phyloP scores from a whole-genome alignment of 2,113 vertebrate genomes.

The Gymnorhina tibicen region DNA sequence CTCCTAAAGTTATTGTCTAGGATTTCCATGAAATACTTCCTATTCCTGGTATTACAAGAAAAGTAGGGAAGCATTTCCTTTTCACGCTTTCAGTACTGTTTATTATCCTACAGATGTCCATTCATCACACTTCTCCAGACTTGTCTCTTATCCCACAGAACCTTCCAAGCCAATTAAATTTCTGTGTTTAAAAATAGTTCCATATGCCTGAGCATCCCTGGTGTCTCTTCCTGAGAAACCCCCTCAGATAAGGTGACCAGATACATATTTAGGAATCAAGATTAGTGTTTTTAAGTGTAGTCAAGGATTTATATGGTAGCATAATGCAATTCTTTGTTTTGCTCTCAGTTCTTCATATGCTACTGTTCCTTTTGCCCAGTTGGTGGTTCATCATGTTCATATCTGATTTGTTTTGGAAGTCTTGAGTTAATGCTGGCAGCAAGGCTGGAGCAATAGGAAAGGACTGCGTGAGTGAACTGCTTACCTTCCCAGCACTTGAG shows the following conservation, averaged over 20 bases:
- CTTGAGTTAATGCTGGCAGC: background rate
- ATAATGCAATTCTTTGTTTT: background rate
- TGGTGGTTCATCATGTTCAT: background rate
- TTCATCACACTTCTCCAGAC: background rate
- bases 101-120: background rate
- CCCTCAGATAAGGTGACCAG: background rate
- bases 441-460: background rate
- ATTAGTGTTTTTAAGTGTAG: background rate
- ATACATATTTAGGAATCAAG: background rate
- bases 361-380: accelerated
- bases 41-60: background rate
- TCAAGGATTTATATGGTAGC: background rate
- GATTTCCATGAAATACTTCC: background rate
- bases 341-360: background rate
- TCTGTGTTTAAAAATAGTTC: background rate
- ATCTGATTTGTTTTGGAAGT: background rate
- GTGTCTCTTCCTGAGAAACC: background rate
- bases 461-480: background rate
- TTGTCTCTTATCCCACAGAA: background rate
- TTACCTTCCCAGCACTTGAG: background rate
- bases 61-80: background rate
- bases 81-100: background rate
- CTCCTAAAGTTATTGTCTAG: background rate
- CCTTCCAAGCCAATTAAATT: background rate
- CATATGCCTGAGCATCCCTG: background rate